Evolutionary conservation across 2,797 vertebrate genomes (phyloP), one percentile per base, ranked within the genome.

Genomic region (Cichlasoma orientale): DNA sequence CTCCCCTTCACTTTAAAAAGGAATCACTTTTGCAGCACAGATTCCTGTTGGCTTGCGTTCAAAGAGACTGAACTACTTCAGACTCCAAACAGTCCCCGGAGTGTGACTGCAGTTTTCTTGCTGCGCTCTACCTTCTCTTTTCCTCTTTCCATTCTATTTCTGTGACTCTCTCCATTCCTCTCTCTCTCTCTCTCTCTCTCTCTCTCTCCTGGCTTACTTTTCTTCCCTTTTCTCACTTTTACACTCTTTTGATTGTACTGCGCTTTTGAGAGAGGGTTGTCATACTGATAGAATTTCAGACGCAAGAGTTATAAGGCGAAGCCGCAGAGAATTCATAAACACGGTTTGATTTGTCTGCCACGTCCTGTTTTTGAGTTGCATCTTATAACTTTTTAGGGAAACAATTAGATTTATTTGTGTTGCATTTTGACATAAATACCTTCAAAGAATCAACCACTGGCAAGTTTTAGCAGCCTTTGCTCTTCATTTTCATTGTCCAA

Each of bases 31-130:
- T 80, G 53, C 82, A 1, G 84, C 77, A 77, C 61, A 63, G 80
- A 80, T 83, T 92, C 77, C 75, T 83, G 72, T 84, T 88, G 83
- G 84, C 86, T 86, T 8, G 38, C 56, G 79, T 93, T 91, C 88
- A 92, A 90, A 92, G 89, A 89, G 33, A 79, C 70, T n/a, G 74
- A 87, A 76, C 79, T 56, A 70, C 55, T 81, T 89, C 73, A 85
- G 71, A 88, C 83, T 82, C 82, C 82, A 82, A 89, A 92, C 80
- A 85, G 57, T 93, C 90, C 91, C 90, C 10, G 16, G 85, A 92
- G 91, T 80, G 41, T 56, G 78, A 84, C 79, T 79, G 79, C 77
- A 85, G 80, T 86, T 85, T 92, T 85, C 66, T 80, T 58, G 29
- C 78, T 77, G 66, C 78, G 84, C 33, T 86, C 53, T 82, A 25